Base-by-base conservation (phyloP, 37 sponge, comb jelly and placozoan species). In the Cladorhizidae sp. region DNA sequence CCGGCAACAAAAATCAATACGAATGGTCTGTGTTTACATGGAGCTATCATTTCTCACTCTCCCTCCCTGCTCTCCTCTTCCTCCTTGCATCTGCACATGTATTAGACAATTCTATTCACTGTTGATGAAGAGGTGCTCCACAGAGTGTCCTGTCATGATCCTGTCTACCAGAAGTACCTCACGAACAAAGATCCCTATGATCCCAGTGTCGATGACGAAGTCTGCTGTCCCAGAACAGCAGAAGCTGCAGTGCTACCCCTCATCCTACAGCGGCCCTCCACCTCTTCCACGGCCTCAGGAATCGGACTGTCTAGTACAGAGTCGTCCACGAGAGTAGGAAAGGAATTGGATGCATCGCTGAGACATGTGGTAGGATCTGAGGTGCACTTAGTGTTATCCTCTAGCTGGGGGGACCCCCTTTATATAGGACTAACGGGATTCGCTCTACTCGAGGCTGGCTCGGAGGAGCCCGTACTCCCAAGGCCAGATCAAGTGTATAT, bases 21-120 rank as follows among this genome's bases (percentile, higher is more conserved):
- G n/a, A n/a, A n/a, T n/a, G n/a, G n/a, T n/a, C n/a, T n/a, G n/a
- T n/a, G n/a, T n/a, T n/a, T n/a, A n/a, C n/a, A n/a, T n/a, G n/a
- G n/a, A n/a, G n/a, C n/a, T n/a, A n/a, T n/a, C n/a, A n/a, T 22
- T 28, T 61, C 62, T 61, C 62, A 26, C 67, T 33, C 67, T 31
- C 3, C 35, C 35, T 65, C 67, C 31, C 67, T 65, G 11, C 35
- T 36, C 8, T 12, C 35, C 67, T 31, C 67, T 31, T 36, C 26
- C 59, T 14, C 20, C 26, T 25, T 14, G 26, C 14, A 21, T 58
- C 20, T 58, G 2, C 20, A 54, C 33, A 61, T 58, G 36, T 58
- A 29, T 12, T 74, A 97, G 93, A 98, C 97, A 15, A 96, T 98
- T 67, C 87, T 98, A 25, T 98, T 98, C 73, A 98, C 99, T 18